Base-by-base conservation (phyloP, 2,797 vertebrate species). In the Pempheris klunzingeri region DNA sequence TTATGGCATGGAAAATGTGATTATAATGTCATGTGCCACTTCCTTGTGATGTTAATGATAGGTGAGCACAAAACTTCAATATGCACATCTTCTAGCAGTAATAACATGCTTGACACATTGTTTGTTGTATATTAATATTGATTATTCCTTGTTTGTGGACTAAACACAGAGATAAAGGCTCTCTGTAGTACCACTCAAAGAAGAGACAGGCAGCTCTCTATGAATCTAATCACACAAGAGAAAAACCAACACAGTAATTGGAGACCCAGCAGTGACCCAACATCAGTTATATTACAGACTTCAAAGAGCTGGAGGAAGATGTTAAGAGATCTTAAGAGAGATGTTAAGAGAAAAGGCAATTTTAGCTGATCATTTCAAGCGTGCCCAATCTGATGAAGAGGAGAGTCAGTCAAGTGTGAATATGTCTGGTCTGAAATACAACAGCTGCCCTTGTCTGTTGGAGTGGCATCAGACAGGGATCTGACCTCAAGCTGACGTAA, bases 261-360 rank as follows among this genome's bases (percentile, higher is more conserved):
- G 80, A 82, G 93, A 90, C 88, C 91, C 63, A 70, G 81, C 71
- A 2, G 72, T 92, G 89, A 88, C 90, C 91, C 85, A 65, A 77
- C 81, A 71, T 92, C 88, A 85, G 90, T 90, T 89, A 89, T 93
- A 95, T 94, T 92, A 93, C 84, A 84, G 78, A 93, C 93, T 93
- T 95, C 95, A 96, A 95, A 95, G 93, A 83, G 78, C 83, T 85
- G 87, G 82, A 90, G 86, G 82, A 88, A 93, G 89, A 93, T 91
- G 90, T 88, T 89, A 82, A 65, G 73, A 92, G 93, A 94, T 94
- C 92, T 85, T 84, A 76, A 67, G 87, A 88, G 91, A 88, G 88
- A 93, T 84, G 86, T 71, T 82, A 50, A 74, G 83, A 82, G 85
- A 82, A 91, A 85, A 86, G 77, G 88, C 86, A 92, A 93, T 94